Conservation (phyloP, 2,797 vertebrate species). For the Limosa lapponica region DNA sequence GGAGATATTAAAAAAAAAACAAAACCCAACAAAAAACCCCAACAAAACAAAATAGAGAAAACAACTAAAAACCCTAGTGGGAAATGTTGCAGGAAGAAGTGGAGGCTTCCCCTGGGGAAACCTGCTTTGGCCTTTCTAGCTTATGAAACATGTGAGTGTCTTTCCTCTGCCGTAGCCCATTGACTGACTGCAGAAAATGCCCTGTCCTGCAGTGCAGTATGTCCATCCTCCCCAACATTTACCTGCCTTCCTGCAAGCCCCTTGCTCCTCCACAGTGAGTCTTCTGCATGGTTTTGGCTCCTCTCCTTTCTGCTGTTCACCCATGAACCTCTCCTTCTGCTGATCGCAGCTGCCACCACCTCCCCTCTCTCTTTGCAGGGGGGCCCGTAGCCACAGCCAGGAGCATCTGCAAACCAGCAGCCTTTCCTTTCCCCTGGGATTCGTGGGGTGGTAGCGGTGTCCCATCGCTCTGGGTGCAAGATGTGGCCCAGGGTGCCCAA, state of each 20-base stretch:
- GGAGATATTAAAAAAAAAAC: not conserved
- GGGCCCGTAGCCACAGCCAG: not conserved
- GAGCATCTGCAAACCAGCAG: not conserved
- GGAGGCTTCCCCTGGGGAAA: not conserved
- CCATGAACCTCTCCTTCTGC: not conserved
- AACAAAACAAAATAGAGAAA: not conserved
- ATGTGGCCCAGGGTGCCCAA: not conserved
- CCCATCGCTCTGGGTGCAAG: not conserved
- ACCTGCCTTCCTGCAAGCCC: not conserved
- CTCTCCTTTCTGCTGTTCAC: not conserved
- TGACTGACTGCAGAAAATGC: not conserved
- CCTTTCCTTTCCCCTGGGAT: not conserved
- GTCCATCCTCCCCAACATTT: accelerated
- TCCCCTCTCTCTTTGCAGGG: not conserved
- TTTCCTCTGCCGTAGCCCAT: not conserved
- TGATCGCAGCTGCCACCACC: not conserved
- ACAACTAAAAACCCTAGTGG: not conserved
- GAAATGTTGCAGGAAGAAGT: not conserved
- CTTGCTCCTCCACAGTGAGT: not conserved
- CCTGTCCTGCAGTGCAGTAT: not conserved
- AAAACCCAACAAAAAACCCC: no score
- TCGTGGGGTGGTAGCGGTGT: not conserved
- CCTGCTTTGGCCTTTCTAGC: not conserved
- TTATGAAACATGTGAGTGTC: not conserved
- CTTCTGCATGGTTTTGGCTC: not conserved